Evolutionary conservation across 2,797 vertebrate species (phyloP).

Genomic region (Eutrigla gurnardus): DNA sequence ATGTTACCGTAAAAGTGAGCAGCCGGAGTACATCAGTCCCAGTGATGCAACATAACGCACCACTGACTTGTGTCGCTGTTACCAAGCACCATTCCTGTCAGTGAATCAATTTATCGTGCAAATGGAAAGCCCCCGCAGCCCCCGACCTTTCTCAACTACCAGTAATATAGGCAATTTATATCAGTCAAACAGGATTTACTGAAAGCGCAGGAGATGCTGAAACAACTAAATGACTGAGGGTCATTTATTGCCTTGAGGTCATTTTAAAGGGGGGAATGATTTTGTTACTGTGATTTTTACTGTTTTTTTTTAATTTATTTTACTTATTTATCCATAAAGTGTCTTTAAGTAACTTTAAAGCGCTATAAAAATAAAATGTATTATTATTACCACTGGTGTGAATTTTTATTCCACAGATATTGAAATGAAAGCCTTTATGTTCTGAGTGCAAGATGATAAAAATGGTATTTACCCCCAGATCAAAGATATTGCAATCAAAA

Average conservation of each 20-base stretch:
- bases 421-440: conserved; percentile 17
- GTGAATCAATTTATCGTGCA: conserved; percentile 57
- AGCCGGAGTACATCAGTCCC: conserved; percentile 60
- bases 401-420: conserved; percentile 10
- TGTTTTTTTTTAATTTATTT: too few relatives aligned
- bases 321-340: too few relatives aligned
- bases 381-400: background rate
- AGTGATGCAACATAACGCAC: conserved; percentile 55
- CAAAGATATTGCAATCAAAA: conserved; percentile 53
- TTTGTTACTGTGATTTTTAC: background rate
- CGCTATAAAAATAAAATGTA: too few relatives aligned
- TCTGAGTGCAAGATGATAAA: conserved; percentile 8
- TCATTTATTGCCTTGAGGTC: conserved; percentile 36
- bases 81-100: conserved; percentile 53
- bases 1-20: conserved; percentile 51
- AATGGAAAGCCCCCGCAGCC: conserved; percentile 68
- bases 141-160: conserved; percentile 57
- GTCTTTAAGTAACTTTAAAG: too few relatives aligned
- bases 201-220: conserved; percentile 35
- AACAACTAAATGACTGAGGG: conserved; percentile 31
- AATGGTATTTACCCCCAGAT: conserved; percentile 18
- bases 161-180: conserved; percentile 69
- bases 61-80: conserved; percentile 28
- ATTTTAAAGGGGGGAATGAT: conserved; percentile 31
- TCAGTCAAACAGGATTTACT: conserved; percentile 65